Evolutionary conservation across 23 tunicate species (phyloP).

Genomic region (Botrylloides violaceus): DNA sequence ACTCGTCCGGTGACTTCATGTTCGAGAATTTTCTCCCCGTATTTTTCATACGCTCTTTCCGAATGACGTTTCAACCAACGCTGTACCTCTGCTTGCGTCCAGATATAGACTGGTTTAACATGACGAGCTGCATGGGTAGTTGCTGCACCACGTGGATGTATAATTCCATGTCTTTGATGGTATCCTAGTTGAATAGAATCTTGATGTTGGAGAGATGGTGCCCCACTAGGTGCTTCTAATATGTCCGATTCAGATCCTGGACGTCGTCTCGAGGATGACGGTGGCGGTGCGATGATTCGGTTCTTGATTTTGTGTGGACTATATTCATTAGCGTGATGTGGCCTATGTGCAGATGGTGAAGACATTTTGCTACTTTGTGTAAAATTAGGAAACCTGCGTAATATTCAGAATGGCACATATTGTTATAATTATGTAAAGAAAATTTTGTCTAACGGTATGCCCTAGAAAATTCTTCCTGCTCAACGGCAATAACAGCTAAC

Average conservation of each 20-base stretch:
- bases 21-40: conserved; percentile 44
- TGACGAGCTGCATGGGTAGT: conserved; percentile 38
- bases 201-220: conserved; percentile 65
- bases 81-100: conserved; percentile 73
- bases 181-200: conserved; percentile 81
- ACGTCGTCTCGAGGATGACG: conserved; percentile 21
- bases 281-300: neutral
- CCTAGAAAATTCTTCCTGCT: no score
- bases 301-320: neutral
- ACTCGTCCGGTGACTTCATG: conserved; percentile 89
- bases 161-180: conserved; percentile 80
- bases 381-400: neutral
- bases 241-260: conserved; percentile 92
- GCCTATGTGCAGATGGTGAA: conserved; percentile 20
- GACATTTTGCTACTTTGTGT: neutral
- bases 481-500: no score
- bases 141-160: conserved; percentile 30
- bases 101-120: conserved; percentile 73
- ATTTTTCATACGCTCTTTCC: conserved; percentile 34
- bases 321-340: conserved; percentile 4
- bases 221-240: conserved; percentile 37
- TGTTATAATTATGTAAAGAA: neutral
- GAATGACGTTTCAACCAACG: conserved; percentile 77
- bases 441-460: no score
- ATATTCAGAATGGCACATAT: neutral